A percentile compares a stretch with the other conserved stretches of the same genome.
These are phyloP conservation scores for Caligus rogercresseyi DNA, from an alignment of 1,140 invertebrate genomes.

Conservation along the genomic window DNA sequence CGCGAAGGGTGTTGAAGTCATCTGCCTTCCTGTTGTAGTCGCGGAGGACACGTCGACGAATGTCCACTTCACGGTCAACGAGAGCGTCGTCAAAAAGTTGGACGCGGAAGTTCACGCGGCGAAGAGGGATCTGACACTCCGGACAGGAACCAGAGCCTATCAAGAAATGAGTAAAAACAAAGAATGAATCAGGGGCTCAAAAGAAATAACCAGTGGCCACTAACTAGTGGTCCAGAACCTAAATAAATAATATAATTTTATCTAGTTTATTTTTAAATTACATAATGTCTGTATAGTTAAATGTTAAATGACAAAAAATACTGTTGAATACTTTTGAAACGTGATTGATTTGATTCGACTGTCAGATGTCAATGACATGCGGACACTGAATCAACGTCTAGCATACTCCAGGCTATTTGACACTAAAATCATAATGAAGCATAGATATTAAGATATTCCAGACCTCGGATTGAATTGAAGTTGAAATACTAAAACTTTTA, in stretches of 20 bases:
- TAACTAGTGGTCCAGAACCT: not conserved
- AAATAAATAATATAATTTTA: not conserved
- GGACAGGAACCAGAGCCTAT: conserved; percentile 76
- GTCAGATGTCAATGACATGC: no score
- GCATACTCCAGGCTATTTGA: no score
- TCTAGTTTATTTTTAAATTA: not conserved
- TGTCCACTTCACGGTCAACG: conserved; percentile 95
- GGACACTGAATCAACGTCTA: no score
- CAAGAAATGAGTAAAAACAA: conserved; percentile 25
- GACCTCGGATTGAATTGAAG: no score
- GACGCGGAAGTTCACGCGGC: conserved; percentile 73
- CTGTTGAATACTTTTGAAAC: no score
- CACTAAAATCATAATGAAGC: no score
- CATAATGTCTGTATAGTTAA: no score
- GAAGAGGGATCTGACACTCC: conserved; percentile 66
- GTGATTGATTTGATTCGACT: no score
- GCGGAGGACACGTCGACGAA: conserved; percentile 64
- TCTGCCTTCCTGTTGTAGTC: conserved; percentile 84
- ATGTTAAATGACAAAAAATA: no score
- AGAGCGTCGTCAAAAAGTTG: conserved; percentile 88
- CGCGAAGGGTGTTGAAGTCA: conserved; percentile 56
- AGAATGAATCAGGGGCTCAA: not conserved
- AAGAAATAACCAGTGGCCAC: not conserved
- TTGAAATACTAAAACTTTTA: no score
- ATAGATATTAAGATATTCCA: no score